Base-by-base conservation (phyloP, 1,140 invertebrate genomes). In the Acromyrmex heyeri region DNA sequence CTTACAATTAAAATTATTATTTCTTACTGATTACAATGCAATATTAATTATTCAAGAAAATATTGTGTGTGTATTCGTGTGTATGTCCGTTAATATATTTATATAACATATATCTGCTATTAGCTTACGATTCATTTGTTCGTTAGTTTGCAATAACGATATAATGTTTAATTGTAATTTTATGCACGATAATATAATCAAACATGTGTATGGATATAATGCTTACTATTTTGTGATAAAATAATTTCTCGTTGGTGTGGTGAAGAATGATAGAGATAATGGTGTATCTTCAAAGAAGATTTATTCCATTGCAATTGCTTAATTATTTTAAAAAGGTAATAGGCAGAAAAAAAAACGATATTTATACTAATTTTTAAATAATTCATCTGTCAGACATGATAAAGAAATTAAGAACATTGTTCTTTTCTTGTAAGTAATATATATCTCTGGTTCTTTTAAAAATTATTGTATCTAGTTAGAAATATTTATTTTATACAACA, bases 241-340 rank as follows among this genome's bases (percentile, higher is more conserved):
- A 81, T 62, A 89, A 82, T 77, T n/a, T 48, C 16, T 78, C 0
- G 21, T n/a, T 38, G 50, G 50, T 50, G n/a, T 30, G n/a, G 5
- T 85, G 10, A 38, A 53, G 77, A 86, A 67, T 82, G 59, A 57
- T 85, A 69, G 69, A 89, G 59, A 87, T 73, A 27, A 91, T 91
- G 93, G 92, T 94, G 27, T 92, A 94, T 89, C 70, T 92, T 44
- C 83, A 87, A 72, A 92, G 72, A 82, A 95, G 92, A 89, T 81
- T 93, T 21, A 87, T 88, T 12, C 88, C 92, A 2, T 85, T 89
- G 64, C 87, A 93, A 87, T 91, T 94, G 70, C 81, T 91, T 70
- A 90, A 89, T 82, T 94, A 94, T 83, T 95, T 95, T 78, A 95
- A 91, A 86, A 95, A 95, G 93, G 94, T 94, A 91, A 90, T 18